These are phyloP conservation scores for Cheilosia pagana DNA, from an alignment of 2,888 invertebrate genomes.

Conservation along the genomic window DNA sequence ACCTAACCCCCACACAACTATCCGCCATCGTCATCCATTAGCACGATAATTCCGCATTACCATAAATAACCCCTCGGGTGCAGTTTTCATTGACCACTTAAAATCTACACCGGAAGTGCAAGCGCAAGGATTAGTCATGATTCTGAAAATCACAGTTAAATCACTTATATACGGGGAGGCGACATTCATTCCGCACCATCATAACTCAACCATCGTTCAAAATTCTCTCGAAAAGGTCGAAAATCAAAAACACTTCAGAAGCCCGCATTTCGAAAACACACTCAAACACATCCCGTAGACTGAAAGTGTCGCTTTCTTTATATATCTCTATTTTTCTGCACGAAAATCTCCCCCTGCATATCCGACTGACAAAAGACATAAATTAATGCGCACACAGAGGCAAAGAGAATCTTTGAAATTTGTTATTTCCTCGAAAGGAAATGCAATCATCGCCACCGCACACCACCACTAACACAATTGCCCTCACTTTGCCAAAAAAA, in stretches of 20 bases:
- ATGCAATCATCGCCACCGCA: conserved; percentile 22
- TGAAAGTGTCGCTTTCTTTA: neutral
- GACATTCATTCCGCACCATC: neutral
- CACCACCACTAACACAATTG: neutral
- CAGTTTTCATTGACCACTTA: neutral
- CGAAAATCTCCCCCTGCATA: conserved; percentile 19
- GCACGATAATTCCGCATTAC: neutral
- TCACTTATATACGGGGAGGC: neutral
- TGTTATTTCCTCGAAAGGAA: conserved; percentile 40
- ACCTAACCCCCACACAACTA: too few relatives aligned
- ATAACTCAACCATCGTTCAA: neutral
- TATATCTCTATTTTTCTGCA: conserved; percentile 9
- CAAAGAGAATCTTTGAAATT: conserved; percentile 21
- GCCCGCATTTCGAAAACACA: conserved; percentile 32
- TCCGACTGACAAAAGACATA: conserved; percentile 32
- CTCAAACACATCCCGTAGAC: neutral
- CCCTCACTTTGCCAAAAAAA: conserved; percentile 12
- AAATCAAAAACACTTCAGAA: conserved; percentile 27
- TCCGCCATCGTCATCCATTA: too few relatives aligned
- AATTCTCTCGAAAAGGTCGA: conserved; percentile 11
- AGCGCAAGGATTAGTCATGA: neutral
- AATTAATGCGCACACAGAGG: conserved; percentile 16
- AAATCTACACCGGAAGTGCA: conserved; percentile 9
- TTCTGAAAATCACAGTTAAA: neutral
- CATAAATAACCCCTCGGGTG: neutral